Evolutionary conservation across 2,113 vertebrate species (phyloP), one percentile per base, ranked within the genome.

Genomic region (Lepus timidus): DNA sequence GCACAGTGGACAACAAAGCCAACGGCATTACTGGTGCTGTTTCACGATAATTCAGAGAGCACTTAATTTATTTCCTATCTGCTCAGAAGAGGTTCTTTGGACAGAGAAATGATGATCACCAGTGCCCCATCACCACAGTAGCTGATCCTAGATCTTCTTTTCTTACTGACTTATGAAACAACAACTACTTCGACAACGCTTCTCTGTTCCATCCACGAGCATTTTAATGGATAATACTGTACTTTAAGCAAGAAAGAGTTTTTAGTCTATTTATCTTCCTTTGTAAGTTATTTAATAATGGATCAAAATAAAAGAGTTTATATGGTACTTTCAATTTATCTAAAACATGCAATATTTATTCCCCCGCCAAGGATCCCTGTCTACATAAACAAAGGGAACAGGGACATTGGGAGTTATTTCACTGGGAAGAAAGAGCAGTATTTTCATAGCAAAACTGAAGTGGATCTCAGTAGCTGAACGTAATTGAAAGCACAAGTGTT

Each of bases 101-200:
- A 67, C 71, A 27, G 0, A 0, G 79, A 19, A 25, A 0, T 12
- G 11, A 13, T 33, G n/a, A 52, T 58, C 1, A 7, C 19, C 31
- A 62, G 31, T 31, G 23, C n/a, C 5, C 5, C 6, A 2, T 36
- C 23, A 58, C 31, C 44, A 61, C 17, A 61, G 31, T 2, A 44
- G 9, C 2, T 75, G 64, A 17, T 27, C 0, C 3, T 9, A 9
- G 9, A 17, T 20, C 3, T n/a, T 27, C 8, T 44, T 36, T n/a
- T 70, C 51, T 33, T 44, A 33, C 3, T 36, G 27, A 74, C 20
- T 13, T 3, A 0, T 9, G 1, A 29, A 22, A 12, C 51, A 62
- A 16, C 0, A 11, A 39, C 17, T 13, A 55, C 22, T 4, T 1
- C 3, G n/a, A 10, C 3, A 20, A 44, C 1, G 0, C 7, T 11